phyloP scores from a whole-genome alignment of 1,140 invertebrate species.

The Proales similis region DNA sequence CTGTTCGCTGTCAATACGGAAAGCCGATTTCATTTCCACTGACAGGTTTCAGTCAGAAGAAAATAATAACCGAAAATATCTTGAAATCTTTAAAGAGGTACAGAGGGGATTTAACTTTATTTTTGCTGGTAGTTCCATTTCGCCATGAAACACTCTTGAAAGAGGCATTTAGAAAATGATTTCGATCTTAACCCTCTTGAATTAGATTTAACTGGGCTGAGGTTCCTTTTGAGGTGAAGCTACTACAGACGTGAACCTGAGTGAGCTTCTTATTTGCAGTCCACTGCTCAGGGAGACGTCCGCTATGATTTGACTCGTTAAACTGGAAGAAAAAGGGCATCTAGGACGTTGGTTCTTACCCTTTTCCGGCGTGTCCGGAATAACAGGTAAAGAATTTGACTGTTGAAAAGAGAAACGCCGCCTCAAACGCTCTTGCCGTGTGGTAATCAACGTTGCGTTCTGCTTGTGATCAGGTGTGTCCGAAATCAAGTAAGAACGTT shows the following conservation, averaged over 20 bases:
- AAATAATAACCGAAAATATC: not conserved
- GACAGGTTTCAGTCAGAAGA: not conserved
- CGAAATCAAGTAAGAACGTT: conserved; percentile 26
- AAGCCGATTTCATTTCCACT: not conserved
- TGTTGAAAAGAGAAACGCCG: conserved; percentile 28
- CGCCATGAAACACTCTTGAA: not conserved
- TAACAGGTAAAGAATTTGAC: conserved; percentile 26
- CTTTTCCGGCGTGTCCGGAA: conserved; percentile 31
- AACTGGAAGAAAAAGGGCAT: no score
- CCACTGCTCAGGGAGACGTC: no score
- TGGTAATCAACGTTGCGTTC: conserved; percentile 30
- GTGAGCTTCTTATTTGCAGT: no score
- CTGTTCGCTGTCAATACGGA: not conserved
- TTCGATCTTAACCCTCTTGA: not conserved
- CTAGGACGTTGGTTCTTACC: no score
- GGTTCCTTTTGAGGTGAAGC: no score
- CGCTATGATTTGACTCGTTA: no score
- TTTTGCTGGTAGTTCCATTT: not conserved
- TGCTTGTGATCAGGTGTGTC: conserved; percentile 37
- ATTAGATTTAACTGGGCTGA: not conserved
- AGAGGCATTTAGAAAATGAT: not conserved
- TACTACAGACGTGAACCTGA: no score
- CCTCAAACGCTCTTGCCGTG: conserved; percentile 23
- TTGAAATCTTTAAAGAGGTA: not conserved
- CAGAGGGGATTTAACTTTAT: not conserved